Base-by-base conservation (phyloP, 2,113 vertebrate genomes). In the Austrofundulus limnaeus region DNA sequence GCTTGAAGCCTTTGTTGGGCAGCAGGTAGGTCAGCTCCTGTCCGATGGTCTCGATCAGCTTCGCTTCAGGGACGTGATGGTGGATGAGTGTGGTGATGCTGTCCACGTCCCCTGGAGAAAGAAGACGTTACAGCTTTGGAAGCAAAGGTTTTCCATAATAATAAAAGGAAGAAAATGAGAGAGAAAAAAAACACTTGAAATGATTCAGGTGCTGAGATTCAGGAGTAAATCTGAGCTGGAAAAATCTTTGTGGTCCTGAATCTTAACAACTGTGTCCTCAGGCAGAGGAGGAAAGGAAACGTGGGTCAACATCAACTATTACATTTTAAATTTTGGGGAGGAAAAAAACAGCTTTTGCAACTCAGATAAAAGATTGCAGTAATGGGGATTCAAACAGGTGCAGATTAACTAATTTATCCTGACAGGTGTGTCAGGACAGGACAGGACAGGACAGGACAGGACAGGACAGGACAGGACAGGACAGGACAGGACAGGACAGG, bases 11-110 rank as follows among this genome's bases (percentile, higher is more conserved):
- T 82, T 96, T 98, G 70, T 91, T 96, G 28, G 96, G 97, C 43
- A 99, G 94, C 66, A 98, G 93, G 62, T 95, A 99, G 79, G 95
- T 91, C 34, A 99, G 70, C 82, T 98, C 97, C 66, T 99, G 97
- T 61, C 97, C 96, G 21, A 98, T 94, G 78, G 78, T 93, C 92
- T 99, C 95, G 17, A 98, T 94, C 80, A 98, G 90, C 72, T 92
- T 94, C 43, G 96, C 96, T 70, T 98, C 96, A 4, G 97, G 96
- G 70, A 99, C 90, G 12, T 98, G 96, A 83, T 98, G 95, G 66
- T 90, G 87, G 83, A 99, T 95, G 62, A 98, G 82, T 68, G 88
- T 90, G 10, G 83, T 92, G 80, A 99, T 93, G 85, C 54, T 89
- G 11, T 92, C 88, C 12, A 92, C 61, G 0, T 93, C 82, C 6